These are phyloP conservation scores for Dendrolimus houi DNA, from an alignment of 2,888 invertebrate species.

Conservation along the genomic window DNA sequence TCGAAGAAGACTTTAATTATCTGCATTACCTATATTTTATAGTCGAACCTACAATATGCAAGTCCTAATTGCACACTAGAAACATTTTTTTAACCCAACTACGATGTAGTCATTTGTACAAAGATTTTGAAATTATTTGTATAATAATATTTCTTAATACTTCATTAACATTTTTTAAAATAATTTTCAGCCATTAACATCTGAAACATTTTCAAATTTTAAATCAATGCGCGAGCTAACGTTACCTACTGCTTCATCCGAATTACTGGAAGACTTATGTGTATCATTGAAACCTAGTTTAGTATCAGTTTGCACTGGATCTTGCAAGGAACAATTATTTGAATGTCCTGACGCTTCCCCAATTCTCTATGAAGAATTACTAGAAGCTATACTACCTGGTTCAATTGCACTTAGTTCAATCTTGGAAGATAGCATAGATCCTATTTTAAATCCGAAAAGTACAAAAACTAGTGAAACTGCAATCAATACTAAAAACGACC, in stretches of 20 bases:
- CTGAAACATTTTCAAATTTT: constrained; percentile 48
- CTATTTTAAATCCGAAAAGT: constrained; percentile 11
- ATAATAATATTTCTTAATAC: not conserved
- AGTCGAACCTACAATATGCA: too few relatives aligned
- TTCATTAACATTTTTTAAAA: constrained; percentile 1
- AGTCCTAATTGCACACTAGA: too few relatives aligned
- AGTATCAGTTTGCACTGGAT: constrained; percentile 44
- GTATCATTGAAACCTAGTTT: constrained; percentile 36
- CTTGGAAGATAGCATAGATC: constrained; percentile 23
- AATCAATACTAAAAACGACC: constrained; percentile 6
- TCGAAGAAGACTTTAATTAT: too few relatives aligned
- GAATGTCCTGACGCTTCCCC: constrained; percentile 44
- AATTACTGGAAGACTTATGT: constrained; percentile 47
- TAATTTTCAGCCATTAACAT: constrained; percentile 45
- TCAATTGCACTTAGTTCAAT: constrained; percentile 30
- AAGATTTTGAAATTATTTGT: constrained; percentile 2
- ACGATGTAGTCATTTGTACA: too few relatives aligned
- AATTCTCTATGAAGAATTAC: constrained; percentile 30
- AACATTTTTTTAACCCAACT: too few relatives aligned
- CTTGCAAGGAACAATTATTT: constrained; percentile 32
- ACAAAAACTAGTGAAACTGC: constrained; percentile 12
- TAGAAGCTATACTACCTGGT: constrained; percentile 48
- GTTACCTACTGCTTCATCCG: constrained; percentile 36
- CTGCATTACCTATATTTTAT: too few relatives aligned
- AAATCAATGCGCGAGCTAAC: constrained; percentile 44